Evolutionary conservation across 2,797 vertebrate genomes (phyloP).

Genomic region (Novumbra hubbsi): DNA sequence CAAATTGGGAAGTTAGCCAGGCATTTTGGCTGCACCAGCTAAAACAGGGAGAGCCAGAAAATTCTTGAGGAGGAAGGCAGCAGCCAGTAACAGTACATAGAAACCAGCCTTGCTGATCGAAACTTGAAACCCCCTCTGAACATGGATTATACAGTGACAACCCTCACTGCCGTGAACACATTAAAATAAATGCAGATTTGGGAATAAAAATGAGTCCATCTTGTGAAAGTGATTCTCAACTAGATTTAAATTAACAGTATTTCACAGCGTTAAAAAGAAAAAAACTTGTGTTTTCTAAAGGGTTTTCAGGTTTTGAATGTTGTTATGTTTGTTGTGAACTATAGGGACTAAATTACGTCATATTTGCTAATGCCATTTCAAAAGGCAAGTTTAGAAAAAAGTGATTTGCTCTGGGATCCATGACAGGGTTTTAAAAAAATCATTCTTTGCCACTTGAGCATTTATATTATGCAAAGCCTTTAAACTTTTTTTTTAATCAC

Average conservation of each 20-base stretch:
- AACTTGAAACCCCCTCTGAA: slow-evolving; percentile 54
- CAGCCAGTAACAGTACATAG: slow-evolving; percentile 21
- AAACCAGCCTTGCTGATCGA: slow-evolving; percentile 51
- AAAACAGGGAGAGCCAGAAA: slow-evolving; percentile 38
- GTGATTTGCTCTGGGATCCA: slow-evolving; percentile 2
- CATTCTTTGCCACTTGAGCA: slow-evolving; percentile 7
- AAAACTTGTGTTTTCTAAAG: slow-evolving; percentile 16
- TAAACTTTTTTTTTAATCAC: slow-evolving; percentile 10
- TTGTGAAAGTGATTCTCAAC: slow-evolving; percentile 68
- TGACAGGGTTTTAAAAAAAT: background rate
- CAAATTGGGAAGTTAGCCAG: slow-evolving; percentile 1
- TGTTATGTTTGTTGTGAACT: slow-evolving; percentile 36
- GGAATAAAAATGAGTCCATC: slow-evolving; percentile 65
- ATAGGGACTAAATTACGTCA: background rate
- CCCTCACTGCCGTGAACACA: slow-evolving; percentile 53
- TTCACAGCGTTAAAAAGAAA: slow-evolving; percentile 31
- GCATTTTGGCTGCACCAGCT: slow-evolving; percentile 22
- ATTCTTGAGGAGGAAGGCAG: slow-evolving; percentile 17
- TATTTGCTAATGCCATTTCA: background rate
- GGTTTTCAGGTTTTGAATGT: slow-evolving; percentile 31
- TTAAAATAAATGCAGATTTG: slow-evolving; percentile 73
- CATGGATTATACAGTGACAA: slow-evolving; percentile 68
- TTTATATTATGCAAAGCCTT: slow-evolving; percentile 16
- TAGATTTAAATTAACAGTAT: slow-evolving; percentile 58
- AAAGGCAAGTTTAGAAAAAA: slow-evolving; percentile 35